Evolutionary conservation across 1,140 invertebrate genomes (phyloP), one percentile per base, ranked within the genome.

Genomic region (Cotesia chilonis): DNA sequence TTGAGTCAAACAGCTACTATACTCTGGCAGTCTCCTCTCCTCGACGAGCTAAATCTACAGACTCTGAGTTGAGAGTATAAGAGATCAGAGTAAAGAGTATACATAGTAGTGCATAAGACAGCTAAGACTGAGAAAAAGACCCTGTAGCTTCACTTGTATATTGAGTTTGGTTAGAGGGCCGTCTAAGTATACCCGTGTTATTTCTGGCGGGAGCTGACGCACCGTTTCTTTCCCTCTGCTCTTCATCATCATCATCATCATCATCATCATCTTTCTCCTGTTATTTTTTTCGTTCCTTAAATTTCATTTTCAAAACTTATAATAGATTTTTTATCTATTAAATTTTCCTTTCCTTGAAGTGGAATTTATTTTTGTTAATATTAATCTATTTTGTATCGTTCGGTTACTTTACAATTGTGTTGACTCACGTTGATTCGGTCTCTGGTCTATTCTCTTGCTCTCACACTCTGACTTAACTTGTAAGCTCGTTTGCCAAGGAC

Each of bases 141-240:
- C 14, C 14, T 20, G 9, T 9, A 35, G 36, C 35, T 69, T 59
- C 36, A 60, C 68, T 69, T 47, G 14, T 9, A 28, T 38, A n/a
- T 60, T 20, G 57, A 80, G 81, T 80, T 82, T 80, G 80, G 80
- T 83, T 80, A 61, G 78, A 83, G 81, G 82, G 80, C 82, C 80
- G 81, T 86, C 85, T 87, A 87, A 87, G 84, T 87, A 84, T 87
- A 87, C 82, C 82, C 82, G 72, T 77, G 85, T 87, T 87, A 87
- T 87, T 87, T 87, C 81, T 84, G 82, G 81, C 84, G 74, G 80
- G 82, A 85, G 84, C 85, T 86, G 83, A 86, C 85, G 84, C 83
- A 86, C 80, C 75, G 76, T 68, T 78, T 72, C 73, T 79, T 76
- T 79, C 75, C 73, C 59, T 69, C 63, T 54, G 41, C 67, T 60